Evolutionary conservation across 2,113 vertebrate species (phyloP).

Genomic region (Caretta caretta): DNA sequence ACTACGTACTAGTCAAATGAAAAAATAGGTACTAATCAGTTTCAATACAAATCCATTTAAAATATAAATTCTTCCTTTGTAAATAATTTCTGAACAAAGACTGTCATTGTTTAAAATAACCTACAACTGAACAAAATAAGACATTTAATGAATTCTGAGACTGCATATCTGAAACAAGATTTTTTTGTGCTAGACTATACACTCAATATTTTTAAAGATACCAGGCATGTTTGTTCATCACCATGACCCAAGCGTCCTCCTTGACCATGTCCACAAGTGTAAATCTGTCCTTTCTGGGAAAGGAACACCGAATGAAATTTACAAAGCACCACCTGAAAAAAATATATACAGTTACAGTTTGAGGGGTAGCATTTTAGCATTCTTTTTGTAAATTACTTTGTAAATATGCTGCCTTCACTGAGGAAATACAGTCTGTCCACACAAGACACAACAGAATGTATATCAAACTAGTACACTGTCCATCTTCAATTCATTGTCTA

Average conservation of each 20-base stretch:
- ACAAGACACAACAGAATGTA: not conserved
- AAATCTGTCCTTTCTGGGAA: conserved; percentile 96
- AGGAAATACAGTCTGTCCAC: not conserved
- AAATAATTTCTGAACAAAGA: not conserved
- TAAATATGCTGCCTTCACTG: not conserved
- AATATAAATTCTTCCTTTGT: not conserved
- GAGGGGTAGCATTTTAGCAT: not conserved
- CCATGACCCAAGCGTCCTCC: conserved; percentile 98
- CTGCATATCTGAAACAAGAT: not conserved
- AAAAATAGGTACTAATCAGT: not conserved
- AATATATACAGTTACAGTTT: not conserved
- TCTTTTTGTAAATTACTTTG: not conserved
- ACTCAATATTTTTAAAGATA: conserved; percentile 47
- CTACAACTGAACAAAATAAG: not conserved
- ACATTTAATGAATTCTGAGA: not conserved
- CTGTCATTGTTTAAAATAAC: not conserved
- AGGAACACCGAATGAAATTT: conserved; percentile 99
- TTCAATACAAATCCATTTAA: not conserved
- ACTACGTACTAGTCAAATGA: not conserved
- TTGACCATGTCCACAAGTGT: conserved; percentile 97
- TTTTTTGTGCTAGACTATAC: not conserved
- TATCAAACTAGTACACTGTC: not conserved
- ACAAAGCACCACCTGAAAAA: conserved; percentile 91
- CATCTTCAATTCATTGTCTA: not conserved
- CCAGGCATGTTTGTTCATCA: conserved; percentile 97